Evolutionary conservation across 1,140 invertebrate genomes (phyloP), one percentile per base, ranked within the genome.

Genomic region (Camponotus pennsylvanicus): DNA sequence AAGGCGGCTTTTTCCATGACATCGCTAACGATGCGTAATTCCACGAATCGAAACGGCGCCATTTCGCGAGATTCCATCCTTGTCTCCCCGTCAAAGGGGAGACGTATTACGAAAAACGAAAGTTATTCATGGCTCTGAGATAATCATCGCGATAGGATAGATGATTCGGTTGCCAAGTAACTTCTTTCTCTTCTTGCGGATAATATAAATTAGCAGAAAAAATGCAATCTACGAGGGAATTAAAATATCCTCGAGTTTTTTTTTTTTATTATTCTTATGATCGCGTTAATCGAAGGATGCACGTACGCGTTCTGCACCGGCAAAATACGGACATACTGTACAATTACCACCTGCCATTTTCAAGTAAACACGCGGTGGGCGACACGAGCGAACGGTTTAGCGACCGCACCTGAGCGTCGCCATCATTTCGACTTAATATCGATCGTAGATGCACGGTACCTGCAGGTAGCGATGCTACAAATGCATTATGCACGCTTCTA

Each of bases 371-470:
- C 40, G 7, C 52, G 52, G 11, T 61, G 27, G 27, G 69, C 40
- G 79, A 80, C 13, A 52, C 42, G 61, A 64, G 59, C 11, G 42
- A 64, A 45, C 27, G 52, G 52, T 45, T 73, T 59, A 73, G 67
- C 18, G 64, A 67, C 27, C 18, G 77, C 34, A 83, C 69, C 69
- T 75, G 55, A 63, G 18, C 55, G 79, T 83, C 69, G 69, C 79
- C 79, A 83, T 83, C 49, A 70, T 63, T 75, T 83, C 79, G 79
- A 83, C 79, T 83, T 83, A 70, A 75, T 83, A 83, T 83, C 69
- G 79, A 83, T 83, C 79, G 79, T 61, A 49, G 79, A 83, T 83
- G 55, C 57, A 73, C 79, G 55, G 52, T 73, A 82, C 40, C 40
- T 40, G 69, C 42, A 82, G 37, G 18, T 27, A 49, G 79, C 55